Evolutionary conservation across 2,888 invertebrate genomes (phyloP).

Genomic region (Pelosia muscerda): DNA sequence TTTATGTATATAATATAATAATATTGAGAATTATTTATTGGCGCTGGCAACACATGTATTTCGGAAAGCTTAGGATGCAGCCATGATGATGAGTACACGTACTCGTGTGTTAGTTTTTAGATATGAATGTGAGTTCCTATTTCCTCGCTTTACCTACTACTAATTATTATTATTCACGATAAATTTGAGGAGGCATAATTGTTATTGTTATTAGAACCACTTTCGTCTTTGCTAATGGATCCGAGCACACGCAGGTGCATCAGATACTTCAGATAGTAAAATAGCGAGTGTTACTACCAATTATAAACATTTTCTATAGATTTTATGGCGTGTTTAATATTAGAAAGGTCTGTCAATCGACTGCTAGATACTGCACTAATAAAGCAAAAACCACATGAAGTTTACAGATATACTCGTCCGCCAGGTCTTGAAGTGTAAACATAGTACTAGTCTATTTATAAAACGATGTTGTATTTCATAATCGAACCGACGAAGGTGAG

Average conservation of each 20-base stretch:
- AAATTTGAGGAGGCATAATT: background rate
- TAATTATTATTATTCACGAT: constrained; percentile 1
- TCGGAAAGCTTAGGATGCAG: too few relatives aligned
- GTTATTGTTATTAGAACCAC: constrained; percentile 1
- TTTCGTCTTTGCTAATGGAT: background rate
- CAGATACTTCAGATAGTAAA: background rate
- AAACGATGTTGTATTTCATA: constrained; percentile 9
- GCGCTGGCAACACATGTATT: background rate
- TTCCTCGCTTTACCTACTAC: background rate
- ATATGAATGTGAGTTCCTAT: background rate
- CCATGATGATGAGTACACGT: too few relatives aligned
- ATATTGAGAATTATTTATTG: background rate
- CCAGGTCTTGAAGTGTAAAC: background rate
- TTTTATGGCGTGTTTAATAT: background rate
- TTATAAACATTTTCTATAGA: background rate
- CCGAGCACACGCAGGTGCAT: background rate
- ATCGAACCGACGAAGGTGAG: constrained; percentile 45
- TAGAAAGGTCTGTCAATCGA: background rate
- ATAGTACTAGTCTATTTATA: background rate
- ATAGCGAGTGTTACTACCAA: background rate
- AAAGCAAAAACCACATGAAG: background rate
- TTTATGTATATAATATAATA: background rate
- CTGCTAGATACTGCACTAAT: too few relatives aligned
- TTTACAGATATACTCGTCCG: background rate
- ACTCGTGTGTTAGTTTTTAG: background rate